These are phyloP conservation scores for Pluvialis apricaria DNA, from an alignment of 2,113 vertebrate genomes.

Conservation along the genomic window DNA sequence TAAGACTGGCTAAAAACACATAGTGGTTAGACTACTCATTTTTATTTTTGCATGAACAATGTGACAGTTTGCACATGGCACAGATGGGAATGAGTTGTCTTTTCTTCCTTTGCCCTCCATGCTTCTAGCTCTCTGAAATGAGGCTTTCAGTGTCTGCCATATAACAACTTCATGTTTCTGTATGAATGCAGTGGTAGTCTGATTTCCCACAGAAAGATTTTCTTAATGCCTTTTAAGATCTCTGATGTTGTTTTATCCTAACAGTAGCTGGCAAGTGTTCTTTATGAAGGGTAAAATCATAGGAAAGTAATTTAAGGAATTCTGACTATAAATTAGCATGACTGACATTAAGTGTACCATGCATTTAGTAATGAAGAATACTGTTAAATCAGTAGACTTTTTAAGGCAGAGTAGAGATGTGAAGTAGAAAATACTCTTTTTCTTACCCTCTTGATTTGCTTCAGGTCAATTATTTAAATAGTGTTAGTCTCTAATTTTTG, in stretches of 20 bases:
- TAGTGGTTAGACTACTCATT: constrained; percentile 38
- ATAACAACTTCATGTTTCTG: constrained; percentile 48
- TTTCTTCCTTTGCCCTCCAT: background rate
- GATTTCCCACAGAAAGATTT: constrained; percentile 46
- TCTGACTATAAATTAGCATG: constrained; percentile 22
- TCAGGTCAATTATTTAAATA: background rate
- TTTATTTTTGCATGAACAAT: constrained; percentile 33
- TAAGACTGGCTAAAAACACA: constrained; percentile 32
- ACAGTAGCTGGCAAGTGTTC: constrained; percentile 30
- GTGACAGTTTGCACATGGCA: constrained; percentile 35
- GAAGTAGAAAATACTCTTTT: background rate
- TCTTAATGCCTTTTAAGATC: constrained; percentile 48
- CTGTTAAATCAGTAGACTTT: background rate
- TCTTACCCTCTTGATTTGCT: background rate
- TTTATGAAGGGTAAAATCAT: constrained; percentile 45
- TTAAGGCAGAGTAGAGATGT: background rate
- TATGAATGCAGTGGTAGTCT: constrained; percentile 47
- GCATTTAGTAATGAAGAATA: constrained; percentile 28
- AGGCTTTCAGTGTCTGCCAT: constrained; percentile 43
- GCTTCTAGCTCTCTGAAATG: constrained; percentile 19
- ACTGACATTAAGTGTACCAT: background rate
- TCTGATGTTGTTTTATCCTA: constrained; percentile 50
- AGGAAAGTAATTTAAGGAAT: constrained; percentile 56
- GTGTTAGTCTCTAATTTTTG: background rate
- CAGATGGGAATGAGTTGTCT: constrained; percentile 33